Base-by-base conservation (phyloP, 2,113 vertebrate genomes). In the Trochalopteron elliotii region DNA sequence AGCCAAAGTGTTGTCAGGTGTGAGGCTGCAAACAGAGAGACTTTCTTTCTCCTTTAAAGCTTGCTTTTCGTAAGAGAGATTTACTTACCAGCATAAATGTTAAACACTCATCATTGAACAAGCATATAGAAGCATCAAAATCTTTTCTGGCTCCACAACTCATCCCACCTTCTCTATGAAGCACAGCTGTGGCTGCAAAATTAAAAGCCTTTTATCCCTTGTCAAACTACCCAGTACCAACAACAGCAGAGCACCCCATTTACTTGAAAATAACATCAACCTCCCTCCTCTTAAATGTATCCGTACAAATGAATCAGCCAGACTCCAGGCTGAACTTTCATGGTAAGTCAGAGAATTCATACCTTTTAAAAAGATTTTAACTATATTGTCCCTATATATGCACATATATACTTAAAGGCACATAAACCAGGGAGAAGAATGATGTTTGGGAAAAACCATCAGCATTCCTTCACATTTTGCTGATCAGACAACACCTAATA, bases 41-140 rank as follows among this genome's bases (percentile, higher is more conserved):
- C n/a, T 49, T 81, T 39, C 31, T 70, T 69, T 64, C 65, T 61
- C 35, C 72, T 81, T 80, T 74, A 87, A 83, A 76, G 67, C 39
- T 82, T 79, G 31, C 20, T 89, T 92, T 93, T 94, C 21, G 0
- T 75, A 85, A 63, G 19, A 80, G 63, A 75, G 76, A 69, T 86
- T 92, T 94, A 93, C 69, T 68, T 94, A 94, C 13, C 28, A 94
- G 81, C 49, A 69, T 60, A 45, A 89, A 83, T 13, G 68, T 40
- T 81, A 85, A 56, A 77, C 25, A n/a, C 7, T 49, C 45, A 74
- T 37, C 27, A 77, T 61, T 12, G 10, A 95, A 89, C 21, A 65
- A 63, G 63, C 31, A 79, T 2, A 4, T 44, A 65, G 67, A 71
- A 74, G 39, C 67, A 87, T 53, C 50, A 84, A 57, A 87, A 35